These are phyloP conservation scores for Sciurus carolinensis DNA, from an alignment of 2,797 vertebrate genomes.

Conservation along the genomic window DNA sequence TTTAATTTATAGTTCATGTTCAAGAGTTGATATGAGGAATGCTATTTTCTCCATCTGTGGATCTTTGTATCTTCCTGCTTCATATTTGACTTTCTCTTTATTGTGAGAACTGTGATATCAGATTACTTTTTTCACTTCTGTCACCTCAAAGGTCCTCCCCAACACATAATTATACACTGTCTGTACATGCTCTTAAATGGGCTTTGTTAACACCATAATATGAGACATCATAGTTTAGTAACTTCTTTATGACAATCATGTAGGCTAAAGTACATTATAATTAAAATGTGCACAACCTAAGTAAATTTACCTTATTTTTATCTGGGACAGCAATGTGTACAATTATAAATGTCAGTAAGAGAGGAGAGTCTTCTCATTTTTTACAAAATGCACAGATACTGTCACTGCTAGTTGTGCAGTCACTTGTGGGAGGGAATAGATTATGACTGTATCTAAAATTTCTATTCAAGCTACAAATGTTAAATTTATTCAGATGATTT, in stretches of 20 bases:
- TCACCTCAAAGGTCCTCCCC: background rate
- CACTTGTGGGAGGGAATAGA: background rate
- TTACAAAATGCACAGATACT: background rate
- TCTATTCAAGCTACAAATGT: background rate
- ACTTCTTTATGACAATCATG: background rate
- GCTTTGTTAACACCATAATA: background rate
- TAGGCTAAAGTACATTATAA: background rate
- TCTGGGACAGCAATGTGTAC: background rate
- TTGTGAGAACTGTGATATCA: background rate
- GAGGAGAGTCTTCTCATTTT: background rate
- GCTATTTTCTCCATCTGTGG: background rate
- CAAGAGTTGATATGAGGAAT: background rate
- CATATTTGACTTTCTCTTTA: background rate
- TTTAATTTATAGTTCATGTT: background rate
- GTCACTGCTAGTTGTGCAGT: too few relatives aligned
- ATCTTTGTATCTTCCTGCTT: background rate
- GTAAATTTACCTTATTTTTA: background rate
- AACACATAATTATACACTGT: background rate
- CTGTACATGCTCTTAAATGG: background rate
- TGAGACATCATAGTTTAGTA: background rate
- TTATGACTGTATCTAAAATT: background rate
- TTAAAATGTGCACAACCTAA: background rate
- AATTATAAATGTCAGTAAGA: background rate
- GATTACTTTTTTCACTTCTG: background rate
- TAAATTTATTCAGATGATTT: slow-evolving; percentile 18